Conservation (phyloP, 2,113 vertebrate species). For the human region GRCh38 chr15:56907001-56907500, state of each 20-base stretch:
- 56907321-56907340: slow-evolving; percentile 57
- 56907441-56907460: slow-evolving; percentile 44
- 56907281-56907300: slow-evolving; percentile 64
- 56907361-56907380: slow-evolving; percentile 58
- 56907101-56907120: slow-evolving; percentile 37
- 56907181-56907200: slow-evolving; percentile 56
- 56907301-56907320: slow-evolving; percentile 73
- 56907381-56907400: slow-evolving; percentile 42
- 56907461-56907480: slow-evolving; percentile 22
- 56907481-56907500: slow-evolving; percentile 29
- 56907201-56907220: slow-evolving; percentile 46
- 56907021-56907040: slow-evolving; percentile 2
- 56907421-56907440: slow-evolving; percentile 52
- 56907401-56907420: slow-evolving; percentile 44
- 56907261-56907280: slow-evolving; percentile 71
- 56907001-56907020: background rate
- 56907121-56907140: background rate
- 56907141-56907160: slow-evolving; percentile 41
- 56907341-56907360: background rate
- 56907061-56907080: slow-evolving; percentile 49
- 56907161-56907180: slow-evolving; percentile 40
- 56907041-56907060: background rate
- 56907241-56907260: slow-evolving; percentile 54
- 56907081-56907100: slow-evolving; percentile 7
- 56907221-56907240: slow-evolving; percentile 58